phyloP scores from a whole-genome alignment of 2,113 vertebrate genomes.

The Loxodonta africana region DNA sequence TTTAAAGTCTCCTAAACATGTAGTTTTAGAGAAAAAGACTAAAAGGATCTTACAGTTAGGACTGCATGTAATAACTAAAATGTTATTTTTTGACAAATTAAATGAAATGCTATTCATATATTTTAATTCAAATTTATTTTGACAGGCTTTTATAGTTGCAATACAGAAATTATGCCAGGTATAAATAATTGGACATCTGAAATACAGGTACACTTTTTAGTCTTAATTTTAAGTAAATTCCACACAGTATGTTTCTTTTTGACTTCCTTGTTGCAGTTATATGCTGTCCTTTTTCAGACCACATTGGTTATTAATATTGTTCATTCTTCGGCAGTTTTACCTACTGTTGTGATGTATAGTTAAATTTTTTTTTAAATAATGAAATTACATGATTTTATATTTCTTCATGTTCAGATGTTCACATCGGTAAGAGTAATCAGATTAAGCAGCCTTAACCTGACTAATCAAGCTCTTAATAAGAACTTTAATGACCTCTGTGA shows the following conservation, averaged over 20 bases:
- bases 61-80: slow-evolving; percentile 46
- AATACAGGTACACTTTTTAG: slow-evolving; percentile 92
- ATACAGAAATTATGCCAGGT: slow-evolving; percentile 99
- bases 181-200: slow-evolving; percentile 98
- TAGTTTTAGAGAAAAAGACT: slow-evolving; percentile 14
- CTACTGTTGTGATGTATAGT: not conserved
- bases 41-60: not conserved
- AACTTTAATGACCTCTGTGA: slow-evolving; percentile 99
- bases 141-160: slow-evolving; percentile 98
- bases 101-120: not conserved
- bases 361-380: not conserved
- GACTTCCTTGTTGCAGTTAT: not conserved
- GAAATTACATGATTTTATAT: slow-evolving; percentile 15
- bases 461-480: slow-evolving; percentile 98
- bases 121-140: slow-evolving; percentile 75
- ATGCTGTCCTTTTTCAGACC: not conserved
- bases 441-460: slow-evolving; percentile 94
- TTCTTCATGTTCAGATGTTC: slow-evolving; percentile 94
- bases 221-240: slow-evolving; percentile 55
- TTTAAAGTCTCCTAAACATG: not conserved
- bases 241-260: not conserved
- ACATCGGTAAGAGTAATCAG: slow-evolving; percentile 97
- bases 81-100: slow-evolving; percentile 44
- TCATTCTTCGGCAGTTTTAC: slow-evolving; percentile 15
- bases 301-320: not conserved